Conservation (phyloP, 1,140 invertebrate species). For the Glomeris maerens region DNA sequence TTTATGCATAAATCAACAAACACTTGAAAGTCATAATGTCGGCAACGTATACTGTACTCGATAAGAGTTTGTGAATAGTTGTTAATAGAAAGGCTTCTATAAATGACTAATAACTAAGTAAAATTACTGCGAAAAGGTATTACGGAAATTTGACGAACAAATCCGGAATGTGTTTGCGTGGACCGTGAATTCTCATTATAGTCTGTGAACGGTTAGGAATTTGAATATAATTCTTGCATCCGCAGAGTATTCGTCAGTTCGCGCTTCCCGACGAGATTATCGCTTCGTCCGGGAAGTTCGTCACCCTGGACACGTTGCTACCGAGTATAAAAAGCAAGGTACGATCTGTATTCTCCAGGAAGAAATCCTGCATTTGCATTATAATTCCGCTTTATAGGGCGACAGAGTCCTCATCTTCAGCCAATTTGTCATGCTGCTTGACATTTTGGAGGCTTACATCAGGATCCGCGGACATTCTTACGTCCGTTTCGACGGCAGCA, state of each 20-base stretch:
- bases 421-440: conserved; percentile 86
- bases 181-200: no score
- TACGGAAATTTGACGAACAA: no score
- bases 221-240: no score
- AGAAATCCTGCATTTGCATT: neutral
- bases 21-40: neutral
- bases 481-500: conserved; percentile 69
- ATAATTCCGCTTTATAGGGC: conserved; percentile 15
- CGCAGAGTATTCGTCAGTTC: no score
- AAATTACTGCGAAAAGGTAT: no score
- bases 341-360: conserved; percentile 6
- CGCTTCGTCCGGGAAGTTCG: conserved; percentile 44
- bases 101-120: no score
- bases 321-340: conserved; percentile 30
- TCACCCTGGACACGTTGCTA: conserved; percentile 33
- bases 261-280: no score
- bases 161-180: no score
- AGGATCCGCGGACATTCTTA: conserved; percentile 51
- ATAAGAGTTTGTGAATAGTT: no score
- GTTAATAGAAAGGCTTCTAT: no score
- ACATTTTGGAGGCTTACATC: conserved; percentile 75
- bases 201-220: no score
- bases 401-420: conserved; percentile 73
- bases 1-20: neutral
- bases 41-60: no score